Evolutionary conservation across 1,140 invertebrate species (phyloP), one percentile per base, ranked within the genome.

Genomic region (Drosophila serrata): DNA sequence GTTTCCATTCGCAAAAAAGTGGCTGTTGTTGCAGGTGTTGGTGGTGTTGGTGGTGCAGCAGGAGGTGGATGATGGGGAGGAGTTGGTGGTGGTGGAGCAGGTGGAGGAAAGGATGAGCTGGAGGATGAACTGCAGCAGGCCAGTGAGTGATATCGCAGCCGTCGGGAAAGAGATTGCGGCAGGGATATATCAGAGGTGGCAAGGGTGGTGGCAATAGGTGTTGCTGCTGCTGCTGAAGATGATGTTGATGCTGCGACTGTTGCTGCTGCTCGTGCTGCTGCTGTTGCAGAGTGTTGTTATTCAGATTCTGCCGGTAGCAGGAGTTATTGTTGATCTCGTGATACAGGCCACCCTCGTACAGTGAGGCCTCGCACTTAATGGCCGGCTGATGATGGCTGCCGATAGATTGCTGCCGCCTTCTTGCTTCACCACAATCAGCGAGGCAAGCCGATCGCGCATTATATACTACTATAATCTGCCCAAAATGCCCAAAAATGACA

Each of bases 361-460:
- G 51, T 19, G 74, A 59, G 40, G 84, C 70, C 49, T 90, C 85
- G 27, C 84, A 90, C 42, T 88, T 88, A 24, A 90, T 90, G 43
- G 63, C 35, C 56, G 59, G 56, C 73, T 58, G 55, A 55, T 60
- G 58, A 35, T 74, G 79, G 19, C 73, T 45, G 42, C 22, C 57
- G 60, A 22, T 62, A 58, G 74, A 62, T 48, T 81, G 65, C 59
- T 82, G 59, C 46, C 67, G 74, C 49, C 81, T 68, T 92, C 91
- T 90, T 92, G 87, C 87, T 92, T 92, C 75, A 92, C 91, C 82
- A 92, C 86, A 90, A 92, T 92, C 79, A 92, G 64, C 17, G 91
- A 92, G 62, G 91, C 91, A 77, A 92, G 87, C 75, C 91, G 91
- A 92, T 92, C 92, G 82, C 91, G 91, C 91, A 92, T 92, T 76